Evolutionary conservation across 2,888 invertebrate species (phyloP).

Genomic region (Vanessa cardui): DNA sequence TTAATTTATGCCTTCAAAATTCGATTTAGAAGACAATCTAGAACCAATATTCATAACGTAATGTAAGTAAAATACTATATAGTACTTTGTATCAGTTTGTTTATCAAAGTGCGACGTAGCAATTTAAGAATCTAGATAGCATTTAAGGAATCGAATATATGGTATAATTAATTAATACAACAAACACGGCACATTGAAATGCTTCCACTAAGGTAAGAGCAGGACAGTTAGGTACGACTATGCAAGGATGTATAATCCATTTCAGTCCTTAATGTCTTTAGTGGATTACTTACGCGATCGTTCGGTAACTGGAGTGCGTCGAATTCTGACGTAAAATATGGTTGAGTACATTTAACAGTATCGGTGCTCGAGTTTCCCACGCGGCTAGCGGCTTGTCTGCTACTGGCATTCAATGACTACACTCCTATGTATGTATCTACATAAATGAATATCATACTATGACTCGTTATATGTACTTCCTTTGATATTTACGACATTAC

Average conservation of each 20-base stretch:
- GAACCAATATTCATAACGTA: background rate
- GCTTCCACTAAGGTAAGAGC: constrained; percentile 22
- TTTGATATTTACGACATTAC: constrained; percentile 23
- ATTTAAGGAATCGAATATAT: constrained; percentile 21
- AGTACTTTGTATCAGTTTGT: constrained; percentile 5
- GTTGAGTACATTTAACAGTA: constrained; percentile 54
- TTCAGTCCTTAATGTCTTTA: constrained; percentile 63
- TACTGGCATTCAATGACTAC: constrained; percentile 38
- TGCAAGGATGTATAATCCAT: constrained; percentile 72
- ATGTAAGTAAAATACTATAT: background rate
- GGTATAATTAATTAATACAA: constrained; percentile 11
- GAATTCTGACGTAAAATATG: constrained; percentile 72
- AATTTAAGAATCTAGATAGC: constrained; percentile 32
- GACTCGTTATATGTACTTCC: constrained; percentile 25
- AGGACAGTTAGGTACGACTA: constrained; percentile 43
- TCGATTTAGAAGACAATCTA: background rate
- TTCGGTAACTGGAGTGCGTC: constrained; percentile 61
- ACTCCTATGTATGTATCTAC: constrained; percentile 34
- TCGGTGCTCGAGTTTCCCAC: constrained; percentile 70
- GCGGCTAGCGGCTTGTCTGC: constrained; percentile 50
- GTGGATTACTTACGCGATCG: constrained; percentile 57
- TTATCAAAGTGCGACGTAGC: background rate
- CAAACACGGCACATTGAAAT: constrained; percentile 2
- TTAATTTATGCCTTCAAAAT: background rate
- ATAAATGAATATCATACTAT: constrained; percentile 36